These are phyloP conservation scores for Calliopum simillimum DNA, from an alignment of 2,888 invertebrate species.

Conservation along the genomic window DNA sequence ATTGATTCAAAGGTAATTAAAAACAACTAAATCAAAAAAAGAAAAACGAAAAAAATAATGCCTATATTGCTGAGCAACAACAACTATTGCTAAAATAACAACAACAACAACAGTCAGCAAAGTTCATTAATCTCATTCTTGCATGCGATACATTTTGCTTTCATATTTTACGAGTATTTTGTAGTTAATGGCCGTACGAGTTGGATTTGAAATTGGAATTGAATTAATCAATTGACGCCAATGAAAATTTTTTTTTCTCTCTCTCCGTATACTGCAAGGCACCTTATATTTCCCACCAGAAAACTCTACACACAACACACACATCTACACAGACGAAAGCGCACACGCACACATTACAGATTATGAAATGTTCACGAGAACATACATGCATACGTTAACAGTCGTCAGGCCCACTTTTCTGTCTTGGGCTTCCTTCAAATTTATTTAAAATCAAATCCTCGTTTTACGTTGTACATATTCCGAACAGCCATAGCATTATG, in stretches of 20 bases:
- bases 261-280: too few species aligned
- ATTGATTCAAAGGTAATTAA: slow-evolving; percentile 17
- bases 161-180: slow-evolving; percentile 21
- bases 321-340: not conserved
- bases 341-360: not conserved
- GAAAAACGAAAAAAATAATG: slow-evolving; percentile 15
- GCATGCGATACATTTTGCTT: not conserved
- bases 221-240: slow-evolving; percentile 16
- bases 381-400: not conserved
- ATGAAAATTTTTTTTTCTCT: not conserved
- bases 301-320: not conserved
- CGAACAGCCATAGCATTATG: slow-evolving; percentile 17
- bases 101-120: slow-evolving; percentile 12
- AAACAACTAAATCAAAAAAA: slow-evolving; percentile 23
- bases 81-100: not conserved
- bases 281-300: slow-evolving; percentile 10
- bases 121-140: slow-evolving; percentile 45
- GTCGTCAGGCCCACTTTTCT: slow-evolving; percentile 9
- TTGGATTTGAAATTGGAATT: slow-evolving; percentile 6
- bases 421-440: slow-evolving; percentile 18
- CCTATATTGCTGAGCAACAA: slow-evolving; percentile 30
- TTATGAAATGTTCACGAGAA: not conserved
- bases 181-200: slow-evolving; percentile 6
- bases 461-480: slow-evolving; percentile 49
- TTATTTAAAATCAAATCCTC: not conserved